Base-by-base conservation (phyloP, 2,888 invertebrate species). In the Podabrus alpinus region DNA sequence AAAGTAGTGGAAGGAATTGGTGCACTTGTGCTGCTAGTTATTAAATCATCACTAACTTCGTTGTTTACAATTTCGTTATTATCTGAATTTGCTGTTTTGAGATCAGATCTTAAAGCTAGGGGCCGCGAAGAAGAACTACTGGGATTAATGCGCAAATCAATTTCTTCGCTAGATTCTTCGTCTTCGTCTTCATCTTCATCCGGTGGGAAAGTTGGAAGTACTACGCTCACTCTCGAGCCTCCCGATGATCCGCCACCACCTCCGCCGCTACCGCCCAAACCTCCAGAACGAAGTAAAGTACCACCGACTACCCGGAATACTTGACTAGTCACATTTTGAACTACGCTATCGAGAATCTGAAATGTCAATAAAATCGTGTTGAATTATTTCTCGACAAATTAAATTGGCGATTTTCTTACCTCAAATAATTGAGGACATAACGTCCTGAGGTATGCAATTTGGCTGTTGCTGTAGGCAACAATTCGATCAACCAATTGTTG, bases 281-380 rank as follows among this genome's bases (percentile, higher is more conserved):
- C 90, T 77, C 90, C 89, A 76, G 84, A 85, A 79, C 91, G 89
- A 79, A 94, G 89, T 80, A 95, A 88, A 76, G 92, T 90, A 60
- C 95, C 93, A 67, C 95, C 95, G 84, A 95, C 90, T 78, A 93
- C 90, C 84, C 93, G 92, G 87, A 95, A 91, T 84, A 95, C 88
- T 86, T 91, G 89, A 86, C 92, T 90, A 79, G 92, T 92, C 85
- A 94, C 90, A 88, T 91, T 90, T 90, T 94, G 94, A 87, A 94
- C 92, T 87, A 93, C 93, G 87, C 92, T 90, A 90, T 94, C 94
- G 89, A 94, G 89, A 85, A 93, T 92, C 94, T 92, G 68, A 59
- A 72, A 72, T 15, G 1, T 2, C 15, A 64, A 64, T 1, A 11
- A 19, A 21, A 15, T 64, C 13, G 13, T 19, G 11, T 19, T 7